These are phyloP conservation scores for Todiramphus chloris DNA, from an alignment of 2,113 vertebrate species.

Conservation along the genomic window DNA sequence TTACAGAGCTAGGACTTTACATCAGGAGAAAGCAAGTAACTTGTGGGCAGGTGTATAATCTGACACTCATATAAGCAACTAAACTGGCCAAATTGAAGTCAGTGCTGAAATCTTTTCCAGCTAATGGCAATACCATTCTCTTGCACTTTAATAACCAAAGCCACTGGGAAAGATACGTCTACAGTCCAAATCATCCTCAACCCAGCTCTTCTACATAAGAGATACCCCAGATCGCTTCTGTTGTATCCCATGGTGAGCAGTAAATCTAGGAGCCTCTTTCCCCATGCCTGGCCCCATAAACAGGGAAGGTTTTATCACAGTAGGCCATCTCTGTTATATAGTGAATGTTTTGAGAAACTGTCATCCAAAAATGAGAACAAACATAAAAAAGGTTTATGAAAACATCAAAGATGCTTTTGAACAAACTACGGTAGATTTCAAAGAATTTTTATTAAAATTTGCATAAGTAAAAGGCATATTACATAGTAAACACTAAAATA, in stretches of 20 bases:
- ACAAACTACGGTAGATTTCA: neutral
- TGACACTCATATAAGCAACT: neutral
- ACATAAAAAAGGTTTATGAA: conserved; percentile 26
- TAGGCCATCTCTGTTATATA: neutral
- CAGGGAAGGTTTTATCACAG: neutral
- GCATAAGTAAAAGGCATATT: neutral
- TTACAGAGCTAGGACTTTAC: neutral
- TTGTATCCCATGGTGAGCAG: neutral
- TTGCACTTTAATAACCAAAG: neutral
- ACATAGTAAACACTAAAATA: neutral
- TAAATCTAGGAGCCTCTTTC: neutral
- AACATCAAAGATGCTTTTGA: conserved; percentile 17
- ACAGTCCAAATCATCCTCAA: neutral
- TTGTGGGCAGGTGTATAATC: neutral
- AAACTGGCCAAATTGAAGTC: neutral
- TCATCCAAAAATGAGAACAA: conserved; percentile 21
- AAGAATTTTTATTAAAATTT: neutral
- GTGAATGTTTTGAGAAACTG: neutral
- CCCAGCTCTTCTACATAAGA: neutral
- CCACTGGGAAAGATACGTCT: neutral
- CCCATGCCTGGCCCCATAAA: neutral
- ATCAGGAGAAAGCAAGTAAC: neutral
- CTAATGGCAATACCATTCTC: neutral
- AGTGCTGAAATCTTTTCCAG: neutral
- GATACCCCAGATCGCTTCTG: neutral